Evolutionary conservation across 2,797 vertebrate species (phyloP), one percentile per base, ranked within the genome.

Genomic region (Malacoctenus gilli): DNA sequence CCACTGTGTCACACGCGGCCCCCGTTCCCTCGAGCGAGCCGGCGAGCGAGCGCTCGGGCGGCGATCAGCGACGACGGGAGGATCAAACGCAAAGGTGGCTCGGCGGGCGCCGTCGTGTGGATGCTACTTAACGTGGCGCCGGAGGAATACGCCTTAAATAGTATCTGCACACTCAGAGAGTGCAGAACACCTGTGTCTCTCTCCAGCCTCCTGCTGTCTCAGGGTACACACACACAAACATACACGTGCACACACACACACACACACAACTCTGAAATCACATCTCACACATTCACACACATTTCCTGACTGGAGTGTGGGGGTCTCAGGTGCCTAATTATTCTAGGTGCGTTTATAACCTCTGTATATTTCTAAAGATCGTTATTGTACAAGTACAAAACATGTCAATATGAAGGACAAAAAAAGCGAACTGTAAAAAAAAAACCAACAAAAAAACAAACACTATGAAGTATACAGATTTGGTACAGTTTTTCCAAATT

Each of bases 241-340:
- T 32, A 16, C 44, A 1, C 30, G 12, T 11, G 12, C 30, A 12
- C 30, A 32, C 30, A 12, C 30, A 32, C 30, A 54, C 16, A 76
- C 34, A 32, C 30, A 32, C 30, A 32, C 30, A 32, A 9, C 61
- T 46, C 70, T 67, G 76, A 52, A 23, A 47, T 22, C 8, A 38
- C 59, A 53, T 43, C 21, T 61, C 47, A 57, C 41, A 51, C 15
- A 80, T 49, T 40, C 55, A 72, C 52, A 68, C 49, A 74, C 38
- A 62, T 84, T 83, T 87, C 82, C 77, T 80, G 77, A 81, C 59
- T 74, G 75, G 62, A 85, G 82, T 74, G 77, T 73, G 69, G 70
- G 46, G 54, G 68, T 89, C 85, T 91, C 84, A 86, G 85, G 87
- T 91, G 89, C 84, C 84, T 86, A 77, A 79, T 67, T 85, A 75